Base-by-base conservation (phyloP, 2,797 vertebrate genomes). In the Myripristis jacobus region DNA sequence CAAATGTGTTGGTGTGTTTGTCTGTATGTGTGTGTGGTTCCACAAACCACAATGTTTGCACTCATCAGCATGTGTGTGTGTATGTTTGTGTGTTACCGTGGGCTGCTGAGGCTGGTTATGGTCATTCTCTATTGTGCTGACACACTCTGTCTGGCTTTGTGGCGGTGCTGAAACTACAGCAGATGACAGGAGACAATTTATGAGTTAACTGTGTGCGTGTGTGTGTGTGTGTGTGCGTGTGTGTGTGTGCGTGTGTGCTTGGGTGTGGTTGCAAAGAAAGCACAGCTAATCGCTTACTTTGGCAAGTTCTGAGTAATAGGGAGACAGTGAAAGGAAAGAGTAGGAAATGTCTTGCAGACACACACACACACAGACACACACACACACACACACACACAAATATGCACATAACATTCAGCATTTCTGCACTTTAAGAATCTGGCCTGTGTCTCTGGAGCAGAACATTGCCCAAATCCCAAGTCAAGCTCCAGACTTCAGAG, bases 261-360 rank as follows among this genome's bases (percentile, higher is more conserved):
- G 77, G 80, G 80, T 70, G 85, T 76, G 82, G 84, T 51, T 71
- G 65, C 68, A 73, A 66, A 70, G 61, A 84, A 66, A 87, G 80
- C 82, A 85, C 75, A 77, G 76, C 80, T 85, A 82, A 90, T 88
- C 47, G 73, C 87, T 90, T 91, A 75, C 83, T 87, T 89, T 92
- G 91, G 87, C 84, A 70, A 46, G 57, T 77, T 50, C 34, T 64
- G 64, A 66, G 60, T 59, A 79, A 52, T 1, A 4, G 59, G 62
- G 60, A 84, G 81, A 74, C 65, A 66, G 72, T 43, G 54, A 77
- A 58, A 47, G 56, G 69, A 83, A 83, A 82, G 65, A 59, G 62
- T 34, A 79, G 70, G 68, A 85, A 87, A 88, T 72, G 38, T 86
- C 65, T 79, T 70, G 54, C 29, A 72, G 57, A 65, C 29, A 57